Percentiles rank a stretch among this genome's conserved stretches.
These are phyloP conservation scores for Apis dorsata DNA, from an alignment of 1,140 invertebrate genomes.

Conservation along the genomic window DNA sequence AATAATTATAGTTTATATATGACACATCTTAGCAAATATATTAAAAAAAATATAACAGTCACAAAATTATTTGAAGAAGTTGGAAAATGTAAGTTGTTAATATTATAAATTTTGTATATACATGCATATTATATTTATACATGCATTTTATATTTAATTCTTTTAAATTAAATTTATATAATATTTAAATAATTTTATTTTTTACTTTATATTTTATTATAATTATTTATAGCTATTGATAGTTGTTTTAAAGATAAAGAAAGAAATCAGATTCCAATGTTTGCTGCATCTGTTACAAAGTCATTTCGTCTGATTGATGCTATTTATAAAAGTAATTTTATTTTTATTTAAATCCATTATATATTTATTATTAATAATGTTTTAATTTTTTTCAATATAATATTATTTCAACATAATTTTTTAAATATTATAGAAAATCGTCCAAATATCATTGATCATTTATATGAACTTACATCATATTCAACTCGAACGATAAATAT, in stretches of 20 bases:
- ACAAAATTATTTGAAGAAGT: conserved; percentile 73
- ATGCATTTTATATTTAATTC: not conserved
- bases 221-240: conserved; percentile 68
- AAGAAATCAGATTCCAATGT: conserved; percentile 74
- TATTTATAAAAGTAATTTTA: conserved; percentile 62
- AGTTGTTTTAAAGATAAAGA: conserved; percentile 67
- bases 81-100: conserved; percentile 68
- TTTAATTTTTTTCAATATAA: not conserved
- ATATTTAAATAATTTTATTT: not conserved
- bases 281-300: conserved; percentile 70
- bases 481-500: conserved; percentile 59
- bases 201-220: not conserved
- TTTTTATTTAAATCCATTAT: conserved; percentile 19
- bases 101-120: not conserved
- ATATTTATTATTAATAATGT: not conserved
- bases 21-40: conserved; percentile 71
- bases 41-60: conserved; percentile 68
- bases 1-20: conserved; percentile 70
- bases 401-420: not conserved
- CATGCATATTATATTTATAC: not conserved
- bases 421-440: conserved; percentile 51
- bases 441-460: conserved; percentile 43
- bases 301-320: conserved; percentile 70
- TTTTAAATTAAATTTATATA: not conserved
- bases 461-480: conserved; percentile 63